These are phyloP conservation scores for Petrocephalus schoutedeni DNA, from an alignment of 2,797 vertebrate genomes.

Conservation along the genomic window DNA sequence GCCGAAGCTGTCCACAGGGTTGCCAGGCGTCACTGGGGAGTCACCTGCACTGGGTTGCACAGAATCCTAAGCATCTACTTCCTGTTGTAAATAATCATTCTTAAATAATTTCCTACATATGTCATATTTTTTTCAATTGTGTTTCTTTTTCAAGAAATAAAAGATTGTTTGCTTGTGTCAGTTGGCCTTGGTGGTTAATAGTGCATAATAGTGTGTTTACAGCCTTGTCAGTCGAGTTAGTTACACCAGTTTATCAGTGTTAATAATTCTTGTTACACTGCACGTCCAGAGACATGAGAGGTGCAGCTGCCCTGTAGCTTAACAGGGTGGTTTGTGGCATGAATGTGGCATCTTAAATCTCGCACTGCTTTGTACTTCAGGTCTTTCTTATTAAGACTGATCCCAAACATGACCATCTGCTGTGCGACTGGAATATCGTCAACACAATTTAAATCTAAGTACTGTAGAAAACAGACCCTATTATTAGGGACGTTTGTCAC, in stretches of 20 bases:
- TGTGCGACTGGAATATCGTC: not conserved
- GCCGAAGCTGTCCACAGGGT: not conserved
- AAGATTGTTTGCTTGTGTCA: conserved; percentile 63
- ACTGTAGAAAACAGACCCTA: not conserved
- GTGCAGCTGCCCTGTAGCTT: not conserved
- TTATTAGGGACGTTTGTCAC: not conserved
- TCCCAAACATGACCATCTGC: not conserved
- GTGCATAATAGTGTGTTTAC: not conserved
- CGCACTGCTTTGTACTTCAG: not conserved
- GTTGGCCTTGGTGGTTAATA: conserved; percentile 29
- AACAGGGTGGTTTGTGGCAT: not conserved
- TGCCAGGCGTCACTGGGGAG: not conserved
- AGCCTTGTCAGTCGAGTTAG: not conserved
- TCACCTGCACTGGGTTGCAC: conserved; percentile 44
- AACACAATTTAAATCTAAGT: not conserved
- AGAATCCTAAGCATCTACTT: conserved; percentile 41
- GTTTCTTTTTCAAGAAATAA: conserved; percentile 45
- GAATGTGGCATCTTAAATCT: not conserved
- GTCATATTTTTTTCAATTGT: conserved; percentile 56
- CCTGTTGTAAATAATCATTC: conserved; percentile 43
- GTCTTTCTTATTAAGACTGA: not conserved
- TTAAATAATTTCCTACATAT: conserved; percentile 46
- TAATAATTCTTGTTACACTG: not conserved
- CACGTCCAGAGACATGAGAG: not conserved
- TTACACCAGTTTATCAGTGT: not conserved